These are phyloP conservation scores for Cyprinodon tularosa DNA, from an alignment of 2,113 vertebrate genomes.

Conservation along the genomic window DNA sequence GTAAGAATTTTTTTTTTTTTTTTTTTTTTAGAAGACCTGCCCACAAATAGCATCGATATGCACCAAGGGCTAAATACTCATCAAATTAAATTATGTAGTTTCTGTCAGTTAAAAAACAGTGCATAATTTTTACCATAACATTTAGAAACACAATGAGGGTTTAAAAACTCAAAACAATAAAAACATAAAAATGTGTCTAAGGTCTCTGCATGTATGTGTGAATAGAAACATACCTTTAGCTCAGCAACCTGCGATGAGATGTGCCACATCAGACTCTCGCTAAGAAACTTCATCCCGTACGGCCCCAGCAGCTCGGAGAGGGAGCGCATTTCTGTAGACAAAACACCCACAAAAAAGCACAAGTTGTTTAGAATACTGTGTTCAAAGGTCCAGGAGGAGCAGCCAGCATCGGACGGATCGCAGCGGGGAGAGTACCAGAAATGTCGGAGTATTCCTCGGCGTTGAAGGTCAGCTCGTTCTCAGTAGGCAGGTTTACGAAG, in stretches of 20 bases:
- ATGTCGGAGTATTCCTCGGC: slow-evolving; percentile 99
- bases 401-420: too few relatives aligned
- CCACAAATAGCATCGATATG: too few relatives aligned
- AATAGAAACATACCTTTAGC: slow-evolving; percentile 86
- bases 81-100: not conserved
- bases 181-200: too few relatives aligned
- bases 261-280: slow-evolving; percentile 99
- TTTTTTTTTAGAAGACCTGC: too few relatives aligned
- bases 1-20: too few relatives aligned
- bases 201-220: too few relatives aligned
- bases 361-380: too few relatives aligned
- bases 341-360: not conserved
- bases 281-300: slow-evolving; percentile 99
- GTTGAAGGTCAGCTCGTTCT: slow-evolving; percentile 98
- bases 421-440: slow-evolving; percentile 82
- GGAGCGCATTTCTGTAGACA: slow-evolving; percentile 91
- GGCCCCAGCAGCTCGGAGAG: slow-evolving; percentile 97
- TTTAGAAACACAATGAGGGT: not conserved
- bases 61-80: too few relatives aligned
- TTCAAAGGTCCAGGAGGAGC: too few relatives aligned
- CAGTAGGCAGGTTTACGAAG: slow-evolving; percentile 97
- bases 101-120: too few relatives aligned
- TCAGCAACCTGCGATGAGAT: slow-evolving; percentile 99
- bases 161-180: not conserved
- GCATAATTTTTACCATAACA: not conserved